Base-by-base conservation (phyloP, 1,140 invertebrate species). In the Stegodyphus mimosarum region DNA sequence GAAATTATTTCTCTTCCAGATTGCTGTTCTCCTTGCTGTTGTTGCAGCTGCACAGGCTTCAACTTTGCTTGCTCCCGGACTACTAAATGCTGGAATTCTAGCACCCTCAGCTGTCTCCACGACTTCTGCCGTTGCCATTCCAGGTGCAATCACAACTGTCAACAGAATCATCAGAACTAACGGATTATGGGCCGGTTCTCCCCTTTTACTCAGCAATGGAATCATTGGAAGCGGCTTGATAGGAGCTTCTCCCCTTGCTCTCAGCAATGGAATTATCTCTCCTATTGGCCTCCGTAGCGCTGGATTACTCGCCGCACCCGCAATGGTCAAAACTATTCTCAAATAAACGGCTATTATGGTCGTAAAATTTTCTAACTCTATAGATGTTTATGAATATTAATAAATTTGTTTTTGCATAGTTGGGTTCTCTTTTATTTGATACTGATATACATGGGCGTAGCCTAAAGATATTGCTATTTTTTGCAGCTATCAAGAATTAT, bases 301-400 rank as follows among this genome's bases (percentile, higher is more conserved):
- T 0, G 80, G 80, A 83, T 33, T 83, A 17, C n/a, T 83, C 0
- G 80, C 70, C 15, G 80, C 49, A 48, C 80, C 80, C 18, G 67
- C 51, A 49, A 2, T 80, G 4, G 18, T 71, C 51, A 78, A 78
- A 6, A 55, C 66, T 6, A 5, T 78, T 33, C 18, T 67, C 10
- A 67, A 67, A 17, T 67, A 67, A 17, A 60, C 15, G 55, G 33
- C 33, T 33, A 33, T 3, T 33, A 33, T 33, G 33, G 33, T 1
- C 33, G 33, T 33, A 33, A 33, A 33, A 33, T 33, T 33, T 33
- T 33, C 33, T 33, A 33, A 3, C 33, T 33, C 33, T 33, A 33
- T 33, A 33, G 33, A 33, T 33, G 33, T 33, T 33, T 33, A 33
- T 33, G 1, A 33, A 33, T 33, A 1, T 33, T 33, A 33, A 33